Evolutionary conservation across 2,888 invertebrate species (phyloP).

Genomic region (Chrysomela aeneicollis): DNA sequence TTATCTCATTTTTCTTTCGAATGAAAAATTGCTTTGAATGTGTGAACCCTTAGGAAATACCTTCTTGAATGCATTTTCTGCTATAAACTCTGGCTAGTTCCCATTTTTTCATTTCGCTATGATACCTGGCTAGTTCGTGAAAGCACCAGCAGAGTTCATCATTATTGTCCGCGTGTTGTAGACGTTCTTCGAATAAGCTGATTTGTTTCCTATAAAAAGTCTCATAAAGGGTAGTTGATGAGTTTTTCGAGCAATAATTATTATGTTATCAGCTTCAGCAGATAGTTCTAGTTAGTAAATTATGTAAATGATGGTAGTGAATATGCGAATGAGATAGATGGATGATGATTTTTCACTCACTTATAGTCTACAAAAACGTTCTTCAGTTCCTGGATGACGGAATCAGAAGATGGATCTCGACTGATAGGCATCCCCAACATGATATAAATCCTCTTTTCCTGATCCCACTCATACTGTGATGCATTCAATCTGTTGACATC

Average conservation of each 20-base stretch:
- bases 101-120: constrained; percentile 57
- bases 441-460: constrained; percentile 52
- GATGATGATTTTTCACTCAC: too few relatives aligned
- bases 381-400: constrained; percentile 54
- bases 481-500: constrained; percentile 59
- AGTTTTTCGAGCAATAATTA: too few relatives aligned
- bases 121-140: constrained; percentile 60
- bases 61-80: constrained; percentile 57
- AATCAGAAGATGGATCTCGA: constrained; percentile 56
- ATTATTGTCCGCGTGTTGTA: constrained; percentile 50
- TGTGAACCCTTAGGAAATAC: too few relatives aligned
- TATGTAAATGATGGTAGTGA: too few relatives aligned
- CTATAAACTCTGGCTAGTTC: constrained; percentile 61
- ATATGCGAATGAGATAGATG: too few relatives aligned
- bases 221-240: too few relatives aligned
- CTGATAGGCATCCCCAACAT: constrained; percentile 54
- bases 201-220: constrained; percentile 49
- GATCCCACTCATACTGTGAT: constrained; percentile 45
- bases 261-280: too few relatives aligned
- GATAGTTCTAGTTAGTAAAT: too few relatives aligned
- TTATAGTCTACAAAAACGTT: constrained; percentile 53
- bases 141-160: constrained; percentile 63
- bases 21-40: too few relatives aligned
- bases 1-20: too few relatives aligned
- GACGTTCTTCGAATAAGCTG: constrained; percentile 49